Conservation (phyloP, 2,888 invertebrate species). For the Netelia inedita region DNA sequence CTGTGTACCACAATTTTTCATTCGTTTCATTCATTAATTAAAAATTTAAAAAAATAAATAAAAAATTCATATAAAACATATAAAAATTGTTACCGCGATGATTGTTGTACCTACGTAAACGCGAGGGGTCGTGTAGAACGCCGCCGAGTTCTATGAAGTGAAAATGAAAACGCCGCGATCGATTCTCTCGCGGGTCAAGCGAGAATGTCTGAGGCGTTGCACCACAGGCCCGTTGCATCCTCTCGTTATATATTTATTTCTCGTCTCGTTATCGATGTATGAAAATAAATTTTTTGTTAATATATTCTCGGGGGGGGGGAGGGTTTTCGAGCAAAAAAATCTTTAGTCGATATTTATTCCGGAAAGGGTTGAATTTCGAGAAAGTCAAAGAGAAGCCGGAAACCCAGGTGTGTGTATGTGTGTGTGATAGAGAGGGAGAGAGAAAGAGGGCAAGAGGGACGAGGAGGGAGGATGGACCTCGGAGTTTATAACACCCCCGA, state of each 20-base stretch:
- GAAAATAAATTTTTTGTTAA: neutral
- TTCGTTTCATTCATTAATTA: too few relatives aligned
- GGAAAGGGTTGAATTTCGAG: slow-evolving; percentile 71
- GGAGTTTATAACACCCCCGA: slow-evolving; percentile 77
- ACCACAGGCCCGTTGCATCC: slow-evolving; percentile 61
- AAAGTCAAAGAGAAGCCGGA: slow-evolving; percentile 76
- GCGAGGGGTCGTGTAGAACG: slow-evolving; percentile 56
- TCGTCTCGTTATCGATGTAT: neutral
- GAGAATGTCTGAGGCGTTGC: slow-evolving; percentile 69
- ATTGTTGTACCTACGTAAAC: slow-evolving; percentile 11
- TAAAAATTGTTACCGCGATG: slow-evolving; percentile 17
- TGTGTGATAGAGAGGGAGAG: slow-evolving; percentile 85
- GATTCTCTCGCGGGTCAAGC: slow-evolving; percentile 67
- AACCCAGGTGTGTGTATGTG: slow-evolving; percentile 84
- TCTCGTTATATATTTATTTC: slow-evolving; percentile 15
- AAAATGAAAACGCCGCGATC: slow-evolving; percentile 69
- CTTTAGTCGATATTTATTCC: neutral
- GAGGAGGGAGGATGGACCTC: slow-evolving; percentile 76
- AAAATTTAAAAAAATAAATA: neutral
- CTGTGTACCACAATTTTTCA: too few relatives aligned
- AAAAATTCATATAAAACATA: neutral
- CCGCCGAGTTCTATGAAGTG: slow-evolving; percentile 67
- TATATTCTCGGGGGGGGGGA: neutral
- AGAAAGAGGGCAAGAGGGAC: slow-evolving; percentile 85
- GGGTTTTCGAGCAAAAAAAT: neutral